Evolutionary conservation across 1,140 invertebrate genomes (phyloP), one percentile per base, ranked within the genome.

Genomic region (Melipona quadrifasciata): DNA sequence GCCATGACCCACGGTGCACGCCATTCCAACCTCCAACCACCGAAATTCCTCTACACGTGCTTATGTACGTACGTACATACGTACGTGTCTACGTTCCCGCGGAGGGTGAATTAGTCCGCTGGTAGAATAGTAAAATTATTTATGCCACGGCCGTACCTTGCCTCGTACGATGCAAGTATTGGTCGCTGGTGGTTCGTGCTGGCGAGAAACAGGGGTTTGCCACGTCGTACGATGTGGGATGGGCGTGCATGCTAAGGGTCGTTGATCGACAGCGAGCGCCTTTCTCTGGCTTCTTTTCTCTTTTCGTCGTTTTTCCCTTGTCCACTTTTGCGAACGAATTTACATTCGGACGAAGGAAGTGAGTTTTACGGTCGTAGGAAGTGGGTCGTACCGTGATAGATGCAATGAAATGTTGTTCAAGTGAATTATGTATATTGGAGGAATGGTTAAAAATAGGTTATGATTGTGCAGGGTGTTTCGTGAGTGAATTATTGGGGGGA

Each of bases 11-110:
- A 71, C 55, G 53, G 64, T 64, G 75, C 86, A 86, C 79, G 83
- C 87, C 51, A 89, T 47, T 75, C 61, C 47, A n/a, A 34, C 75
- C 74, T 80, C 76, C 67, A 81, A 77, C 64, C 68, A 58, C 82
- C 82, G 74, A 88, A 88, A 88, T 88, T 88, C 65, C 87, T n/a
- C 67, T 67, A 34, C 57, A 51, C 64, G 75, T 84, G 77, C 87
- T 76, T 65, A 55, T 61, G 68, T 85, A 82, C 86, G 82, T 67
- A 68, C 39, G 39, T 39, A 39, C 61, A 64, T 85, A 82, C 86
- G 86, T 67, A 68, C 39, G 39, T 47, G 39, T 65, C 58, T 34
- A 73, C 58, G 53, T 6, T 47, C 51, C 53, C 39, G 64, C 27
- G 34, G 24, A 34, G 78, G 73, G 31, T 47, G n/a, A 68, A 88